phyloP scores from a whole-genome alignment of 2,797 vertebrate genomes.

The Acipenser oxyrinchus region DNA sequence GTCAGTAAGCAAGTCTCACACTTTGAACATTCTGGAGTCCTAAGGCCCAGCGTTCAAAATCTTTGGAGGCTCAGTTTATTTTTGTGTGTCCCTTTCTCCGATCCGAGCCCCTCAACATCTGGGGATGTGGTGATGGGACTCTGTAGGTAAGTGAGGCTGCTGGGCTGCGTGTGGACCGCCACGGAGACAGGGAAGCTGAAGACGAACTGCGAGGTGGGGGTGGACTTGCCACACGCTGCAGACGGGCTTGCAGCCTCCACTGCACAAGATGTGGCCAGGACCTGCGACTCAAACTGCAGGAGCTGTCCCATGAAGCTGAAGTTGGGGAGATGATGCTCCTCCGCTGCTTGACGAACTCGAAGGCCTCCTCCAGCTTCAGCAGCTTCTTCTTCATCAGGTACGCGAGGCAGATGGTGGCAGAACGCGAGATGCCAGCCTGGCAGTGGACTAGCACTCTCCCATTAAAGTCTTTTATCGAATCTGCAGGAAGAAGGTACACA shows the following conservation, averaged over 20 bases:
- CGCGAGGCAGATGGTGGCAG: slow-evolving; percentile 72
- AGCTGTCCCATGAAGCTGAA: slow-evolving; percentile 79
- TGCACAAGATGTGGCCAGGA: slow-evolving; percentile 64
- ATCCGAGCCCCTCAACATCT: slow-evolving; percentile 54
- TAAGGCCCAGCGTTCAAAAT: not conserved
- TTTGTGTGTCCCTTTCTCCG: slow-evolving; percentile 14
- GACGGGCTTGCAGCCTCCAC: slow-evolving; percentile 51
- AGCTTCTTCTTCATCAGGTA: slow-evolving; percentile 74
- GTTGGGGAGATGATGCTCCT: slow-evolving; percentile 75
- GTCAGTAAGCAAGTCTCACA: not conserved
- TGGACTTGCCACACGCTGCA: slow-evolving; percentile 48
- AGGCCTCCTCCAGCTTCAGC: slow-evolving; percentile 67
- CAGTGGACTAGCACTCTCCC: slow-evolving; percentile 70
- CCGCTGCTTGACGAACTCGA: slow-evolving; percentile 67
- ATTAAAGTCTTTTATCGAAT: slow-evolving; percentile 61
- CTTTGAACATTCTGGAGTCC: not conserved
- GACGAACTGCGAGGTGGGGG: slow-evolving; percentile 63
- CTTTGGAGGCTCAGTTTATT: slow-evolving; percentile 21
- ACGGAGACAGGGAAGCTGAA: slow-evolving; percentile 71
- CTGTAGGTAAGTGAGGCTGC: slow-evolving; percentile 55
- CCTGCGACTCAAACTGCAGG: slow-evolving; percentile 71
- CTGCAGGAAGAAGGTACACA: slow-evolving; percentile 31
- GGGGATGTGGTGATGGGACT: slow-evolving; percentile 63
- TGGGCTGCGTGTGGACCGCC: slow-evolving; percentile 44
- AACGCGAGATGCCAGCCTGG: slow-evolving; percentile 72